Percentiles rank a stretch among this genome's conserved stretches.
phyloP scores from a whole-genome alignment of 2,113 vertebrate species.

The Calidris pygmaea region DNA sequence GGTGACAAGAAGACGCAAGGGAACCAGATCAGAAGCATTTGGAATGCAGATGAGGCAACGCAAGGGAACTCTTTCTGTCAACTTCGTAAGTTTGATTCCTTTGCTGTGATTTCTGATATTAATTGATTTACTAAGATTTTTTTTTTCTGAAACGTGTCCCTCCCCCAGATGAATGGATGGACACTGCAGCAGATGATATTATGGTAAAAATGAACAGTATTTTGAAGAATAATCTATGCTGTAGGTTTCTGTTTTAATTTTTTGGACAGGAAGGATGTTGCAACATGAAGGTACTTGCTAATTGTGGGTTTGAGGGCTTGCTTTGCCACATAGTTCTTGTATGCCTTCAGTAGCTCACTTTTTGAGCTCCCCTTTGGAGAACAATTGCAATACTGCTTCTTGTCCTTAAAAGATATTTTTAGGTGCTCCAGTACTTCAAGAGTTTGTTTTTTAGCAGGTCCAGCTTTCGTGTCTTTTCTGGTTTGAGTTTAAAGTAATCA shows the following conservation, averaged over 20 bases:
- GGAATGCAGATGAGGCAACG: constrained; percentile 96
- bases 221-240: not conserved
- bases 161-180: not conserved
- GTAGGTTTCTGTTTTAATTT: not conserved
- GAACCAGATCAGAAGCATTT: constrained; percentile 90
- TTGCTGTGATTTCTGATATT: not conserved
- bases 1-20: constrained; percentile 77
- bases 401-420: not conserved
- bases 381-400: not conserved
- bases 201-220: not conserved
- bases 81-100: constrained; percentile 87
- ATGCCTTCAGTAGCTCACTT: not conserved
- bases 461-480: not conserved
- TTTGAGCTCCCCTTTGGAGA: not conserved
- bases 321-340: not conserved
- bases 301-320: not conserved
- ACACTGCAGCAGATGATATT: not conserved
- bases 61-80: constrained; percentile 93
- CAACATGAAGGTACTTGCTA: not conserved
- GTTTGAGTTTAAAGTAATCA: not conserved
- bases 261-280: not conserved
- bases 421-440: not conserved
- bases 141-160: accelerated
- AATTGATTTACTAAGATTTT: not conserved
- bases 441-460: not conserved